Percentiles rank a stretch among this genome's conserved stretches.
Evolutionary conservation across 2,888 invertebrate species (phyloP).

Genomic region (Andrena minutula): DNA sequence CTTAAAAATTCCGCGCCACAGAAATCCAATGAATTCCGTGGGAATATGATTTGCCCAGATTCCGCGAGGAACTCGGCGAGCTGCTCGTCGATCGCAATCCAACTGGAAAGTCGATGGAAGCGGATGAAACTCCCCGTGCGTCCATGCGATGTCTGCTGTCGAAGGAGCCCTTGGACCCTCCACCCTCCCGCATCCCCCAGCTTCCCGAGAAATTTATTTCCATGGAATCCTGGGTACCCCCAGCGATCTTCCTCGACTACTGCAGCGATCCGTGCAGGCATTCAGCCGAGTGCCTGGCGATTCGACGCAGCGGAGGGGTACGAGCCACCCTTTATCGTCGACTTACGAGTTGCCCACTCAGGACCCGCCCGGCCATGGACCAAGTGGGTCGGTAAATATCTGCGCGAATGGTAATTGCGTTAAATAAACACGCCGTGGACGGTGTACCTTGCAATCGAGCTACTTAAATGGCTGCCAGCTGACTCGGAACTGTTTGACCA

Average conservation of each 20-base stretch:
- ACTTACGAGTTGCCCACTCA: background rate
- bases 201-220: background rate
- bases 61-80: background rate
- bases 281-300: background rate
- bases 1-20: slow-evolving; percentile 34
- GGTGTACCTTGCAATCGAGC: slow-evolving; percentile 9
- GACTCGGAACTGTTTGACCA: background rate
- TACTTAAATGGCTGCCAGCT: slow-evolving; percentile 22
- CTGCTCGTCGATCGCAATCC: slow-evolving; percentile 13
- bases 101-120: background rate
- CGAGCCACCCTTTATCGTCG: background rate
- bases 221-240: background rate
- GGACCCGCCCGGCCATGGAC: background rate
- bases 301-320: background rate
- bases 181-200: background rate
- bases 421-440: slow-evolving; percentile 30
- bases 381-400: background rate
- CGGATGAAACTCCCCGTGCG: background rate
- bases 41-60: slow-evolving; percentile 15
- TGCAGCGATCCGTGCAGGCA: background rate
- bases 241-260: background rate
- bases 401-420: slow-evolving; percentile 22
- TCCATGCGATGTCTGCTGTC: background rate
- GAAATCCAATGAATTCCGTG: slow-evolving; percentile 15
- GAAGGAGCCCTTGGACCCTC: background rate